Evolutionary conservation across 2,797 vertebrate genomes (phyloP).

Genomic region (Coregonus ussuriensis): DNA sequence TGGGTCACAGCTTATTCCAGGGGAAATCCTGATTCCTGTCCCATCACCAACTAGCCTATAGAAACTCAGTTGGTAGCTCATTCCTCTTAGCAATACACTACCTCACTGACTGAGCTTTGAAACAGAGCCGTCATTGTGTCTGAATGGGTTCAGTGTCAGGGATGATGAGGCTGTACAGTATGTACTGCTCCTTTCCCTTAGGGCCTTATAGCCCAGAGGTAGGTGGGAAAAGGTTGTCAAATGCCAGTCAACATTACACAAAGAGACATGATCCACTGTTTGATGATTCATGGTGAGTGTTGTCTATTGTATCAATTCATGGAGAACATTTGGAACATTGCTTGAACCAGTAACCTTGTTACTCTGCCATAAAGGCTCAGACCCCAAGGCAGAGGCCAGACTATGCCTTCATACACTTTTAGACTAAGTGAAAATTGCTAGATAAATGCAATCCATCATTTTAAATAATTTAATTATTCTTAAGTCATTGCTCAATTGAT

Average conservation of each 20-base stretch:
- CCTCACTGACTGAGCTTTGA: conserved; percentile 62
- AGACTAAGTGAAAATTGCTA: too few relatives aligned
- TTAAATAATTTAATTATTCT: neutral
- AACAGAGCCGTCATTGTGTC: conserved; percentile 51
- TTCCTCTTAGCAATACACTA: conserved; percentile 44
- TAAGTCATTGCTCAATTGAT: neutral
- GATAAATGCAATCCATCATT: neutral
- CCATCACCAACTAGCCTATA: neutral
- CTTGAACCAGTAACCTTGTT: neutral
- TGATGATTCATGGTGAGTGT: neutral
- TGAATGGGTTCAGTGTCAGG: conserved; percentile 16
- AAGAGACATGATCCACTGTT: neutral
- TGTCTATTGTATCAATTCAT: neutral
- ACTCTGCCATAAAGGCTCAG: neutral
- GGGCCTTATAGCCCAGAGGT: neutral
- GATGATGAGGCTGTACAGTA: neutral
- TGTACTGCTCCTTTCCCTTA: neutral
- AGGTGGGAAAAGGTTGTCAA: neutral
- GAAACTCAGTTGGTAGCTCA: conserved; percentile 61
- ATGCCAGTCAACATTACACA: neutral
- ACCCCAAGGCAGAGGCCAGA: neutral
- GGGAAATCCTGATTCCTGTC: neutral
- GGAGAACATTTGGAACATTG: neutral
- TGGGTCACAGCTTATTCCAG: neutral
- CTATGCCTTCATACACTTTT: neutral